Evolutionary conservation across 2,113 vertebrate genomes (phyloP), one percentile per base, ranked within the genome.

Genomic region (Mungos mungo): DNA sequence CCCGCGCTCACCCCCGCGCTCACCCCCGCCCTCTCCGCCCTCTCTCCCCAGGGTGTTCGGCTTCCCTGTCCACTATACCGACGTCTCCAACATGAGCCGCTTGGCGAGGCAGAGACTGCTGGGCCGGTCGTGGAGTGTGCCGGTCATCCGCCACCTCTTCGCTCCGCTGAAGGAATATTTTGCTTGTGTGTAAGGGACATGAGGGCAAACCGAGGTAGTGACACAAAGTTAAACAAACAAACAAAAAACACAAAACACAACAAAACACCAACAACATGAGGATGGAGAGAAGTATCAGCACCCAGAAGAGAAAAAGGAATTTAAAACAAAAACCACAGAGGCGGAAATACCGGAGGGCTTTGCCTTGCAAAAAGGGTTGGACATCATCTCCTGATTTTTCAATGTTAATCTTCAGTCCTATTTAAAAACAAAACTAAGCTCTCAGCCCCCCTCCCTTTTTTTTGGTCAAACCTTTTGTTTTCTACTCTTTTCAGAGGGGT

Each of bases 51-150:
- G 99, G 99, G 98, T 99, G 87, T 99, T 99, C 18, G 99, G 99
- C 96, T 99, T 99, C 98, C 99, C 99, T 23, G 99, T 99, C 98
- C 99, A 99, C 98, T 99, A 99, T 98, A 99, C 99, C 0, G 99
- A 99, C 66, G 99, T 99, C 98, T 99, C 99, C 98, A 99, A 99
- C 99, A 99, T 99, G 99, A 99, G 99, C 98, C 99, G 99, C 92
- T 99, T 99, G 99, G 99, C 99, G 76, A 99, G 99, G 98, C 99
- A 99, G 99, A 99, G 99, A 99, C 99, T 99, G 97, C 99, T 99
- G 98, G 99, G 99, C 97, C 98, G 99, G 89, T 99, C 99, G 9
- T 99, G 99, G 99, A 99, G 99, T 77, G 99, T 99, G 97, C 99
- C 99, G 3, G 99, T 99, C 88, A 99, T 99, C 98, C 99, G 99